Conservation (phyloP, 2,888 invertebrate species). For the Caenorhabditis zanzibari region DNA sequence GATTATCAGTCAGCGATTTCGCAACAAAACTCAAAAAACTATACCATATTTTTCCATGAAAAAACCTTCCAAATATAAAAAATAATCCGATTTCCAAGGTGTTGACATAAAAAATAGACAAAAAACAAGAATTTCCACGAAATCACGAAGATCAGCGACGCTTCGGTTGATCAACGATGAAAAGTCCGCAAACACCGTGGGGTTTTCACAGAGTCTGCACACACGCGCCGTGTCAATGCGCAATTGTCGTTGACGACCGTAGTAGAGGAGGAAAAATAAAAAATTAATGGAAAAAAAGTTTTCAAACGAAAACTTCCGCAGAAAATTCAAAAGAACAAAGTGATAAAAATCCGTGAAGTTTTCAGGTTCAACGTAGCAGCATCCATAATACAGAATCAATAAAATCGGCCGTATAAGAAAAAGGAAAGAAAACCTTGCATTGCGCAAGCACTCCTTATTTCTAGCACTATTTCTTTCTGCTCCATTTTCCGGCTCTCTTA, state of each 20-base stretch:
- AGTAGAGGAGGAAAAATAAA: conserved; percentile 3
- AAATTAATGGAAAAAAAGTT: background rate
- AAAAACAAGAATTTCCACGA: too few relatives aligned
- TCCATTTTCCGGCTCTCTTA: conserved; percentile 40
- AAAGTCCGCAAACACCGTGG: conserved; percentile 16
- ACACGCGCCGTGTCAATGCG: background rate
- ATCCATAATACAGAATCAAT: conserved; percentile 41
- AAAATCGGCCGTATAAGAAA: conserved; percentile 11
- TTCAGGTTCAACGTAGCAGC: too few relatives aligned
- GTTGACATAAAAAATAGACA: background rate
- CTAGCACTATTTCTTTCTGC: conserved; percentile 26
- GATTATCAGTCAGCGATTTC: background rate
- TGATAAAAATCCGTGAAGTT: conserved; percentile 16
- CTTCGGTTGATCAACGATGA: conserved; percentile 15
- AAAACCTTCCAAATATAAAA: too few relatives aligned
- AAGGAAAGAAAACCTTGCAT: background rate
- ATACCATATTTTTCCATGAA: too few relatives aligned
- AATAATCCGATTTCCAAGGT: background rate
- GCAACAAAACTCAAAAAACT: background rate
- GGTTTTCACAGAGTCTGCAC: conserved; percentile 25
- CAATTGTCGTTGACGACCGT: conserved; percentile 40
- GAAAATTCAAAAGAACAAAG: background rate
- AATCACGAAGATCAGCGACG: background rate
- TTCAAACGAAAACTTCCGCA: background rate
- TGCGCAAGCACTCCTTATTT: conserved; percentile 7